Conservation (phyloP, 2,888 invertebrate species). For the Pristionchus japonicus region DNA sequence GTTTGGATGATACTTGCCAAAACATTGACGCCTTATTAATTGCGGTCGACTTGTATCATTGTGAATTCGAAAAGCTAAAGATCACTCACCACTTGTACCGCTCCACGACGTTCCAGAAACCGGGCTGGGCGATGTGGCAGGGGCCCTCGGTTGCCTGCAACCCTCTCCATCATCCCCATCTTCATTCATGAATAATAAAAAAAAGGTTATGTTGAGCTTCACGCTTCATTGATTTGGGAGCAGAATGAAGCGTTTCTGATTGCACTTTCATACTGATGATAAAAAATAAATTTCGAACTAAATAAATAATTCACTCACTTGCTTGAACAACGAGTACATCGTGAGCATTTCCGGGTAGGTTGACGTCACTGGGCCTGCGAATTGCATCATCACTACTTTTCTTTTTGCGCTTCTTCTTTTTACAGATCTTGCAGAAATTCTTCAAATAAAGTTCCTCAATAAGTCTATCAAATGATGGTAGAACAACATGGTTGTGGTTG, state of each 20-base stretch:
- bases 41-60: too few species aligned
- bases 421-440: too few species aligned
- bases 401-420: too few species aligned
- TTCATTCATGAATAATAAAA: too few species aligned
- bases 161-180: background rate
- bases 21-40: too few species aligned
- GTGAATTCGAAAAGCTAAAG: background rate
- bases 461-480: too few species aligned
- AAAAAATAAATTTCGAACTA: background rate
- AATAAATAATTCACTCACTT: background rate
- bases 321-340: conserved; percentile 41
- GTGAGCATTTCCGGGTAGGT: conserved; percentile 40
- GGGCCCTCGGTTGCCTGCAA: conserved; percentile 35
- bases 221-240: background rate
- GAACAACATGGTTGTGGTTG: too few species aligned
- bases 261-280: too few species aligned
- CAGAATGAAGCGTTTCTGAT: too few species aligned
- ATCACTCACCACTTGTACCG: conserved; percentile 23
- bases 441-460: too few species aligned
- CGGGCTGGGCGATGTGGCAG: background rate
- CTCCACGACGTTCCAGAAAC: conserved; percentile 40
- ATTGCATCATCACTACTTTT: background rate
- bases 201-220: background rate
- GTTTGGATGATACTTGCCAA: too few species aligned
- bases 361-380: conserved; percentile 10